Base-by-base conservation (phyloP, 2,113 vertebrate species). In the Illadopsis cleaveri region DNA sequence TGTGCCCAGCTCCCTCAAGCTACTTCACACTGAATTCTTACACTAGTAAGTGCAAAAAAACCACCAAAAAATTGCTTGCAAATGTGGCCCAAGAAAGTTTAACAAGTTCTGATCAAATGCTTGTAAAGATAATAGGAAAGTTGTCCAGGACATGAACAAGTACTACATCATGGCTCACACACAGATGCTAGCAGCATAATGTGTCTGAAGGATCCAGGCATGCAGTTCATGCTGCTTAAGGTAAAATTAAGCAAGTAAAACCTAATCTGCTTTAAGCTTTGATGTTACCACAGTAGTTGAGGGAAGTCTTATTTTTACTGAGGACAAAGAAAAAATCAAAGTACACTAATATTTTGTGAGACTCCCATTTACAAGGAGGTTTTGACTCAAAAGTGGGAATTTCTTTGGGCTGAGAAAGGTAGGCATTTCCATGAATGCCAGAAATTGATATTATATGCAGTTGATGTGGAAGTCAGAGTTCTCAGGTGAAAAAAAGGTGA, bases 191-290 rank as follows among this genome's bases (percentile, higher is more conserved):
- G 23, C 30, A 86, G 56, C 22, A 28, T 24, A 69, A 33, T 38
- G 40, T 25, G 38, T 65, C 57, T 93, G 44, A 81, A 45, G 30
- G 45, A 92, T 70, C 21, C 60, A 95, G 79, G 44, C 76, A 89
- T 28, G 8, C 35, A 80, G 50, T 66, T 94, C 78, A 73, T 88
- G 78, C 62, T 62, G 47, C 62, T 95, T 84, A 94, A 91, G 38
- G 81, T 85, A 91, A 93, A 96, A 93, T 76, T 82, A 93, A 82
- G 82, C 35, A 95, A 82, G 58, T 72, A 80, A 94, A 94, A 88
- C 54, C 38, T 86, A 91, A 96, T 88, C 85, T 92, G 64, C 71
- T 86, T 94, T 86, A 91, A 86, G 78, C 68, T 86, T 90, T 93
- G 64, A 94, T 89, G 76, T 83, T 86, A 75, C 56, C 31, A 92